A percentile compares a stretch with the other conserved stretches of the same genome.
These are phyloP conservation scores for Aphodius sticticus DNA, from an alignment of 2,888 invertebrate species.

Conservation along the genomic window DNA sequence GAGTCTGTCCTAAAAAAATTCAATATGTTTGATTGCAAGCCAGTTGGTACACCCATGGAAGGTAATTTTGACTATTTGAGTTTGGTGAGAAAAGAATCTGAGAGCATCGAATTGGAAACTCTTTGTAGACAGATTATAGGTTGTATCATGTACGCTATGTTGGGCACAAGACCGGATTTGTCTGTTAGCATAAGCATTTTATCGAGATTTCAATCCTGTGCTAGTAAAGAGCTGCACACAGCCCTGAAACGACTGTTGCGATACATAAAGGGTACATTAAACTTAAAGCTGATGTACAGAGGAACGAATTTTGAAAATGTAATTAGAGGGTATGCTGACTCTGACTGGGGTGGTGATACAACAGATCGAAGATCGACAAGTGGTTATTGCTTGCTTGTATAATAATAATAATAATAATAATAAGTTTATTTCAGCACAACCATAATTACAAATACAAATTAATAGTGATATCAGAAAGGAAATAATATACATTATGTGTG, in stretches of 20 bases:
- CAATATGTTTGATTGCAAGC: conserved; percentile 6
- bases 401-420: too few relatives aligned
- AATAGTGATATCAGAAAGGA: too few relatives aligned
- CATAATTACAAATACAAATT: too few relatives aligned
- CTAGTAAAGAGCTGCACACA: conserved; percentile 13
- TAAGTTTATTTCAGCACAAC: too few relatives aligned
- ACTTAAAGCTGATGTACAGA: neutral
- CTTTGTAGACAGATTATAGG: conserved; percentile 27
- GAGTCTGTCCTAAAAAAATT: conserved; percentile 6
- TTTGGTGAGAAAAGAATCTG: neutral
- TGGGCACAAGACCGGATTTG: conserved; percentile 29
- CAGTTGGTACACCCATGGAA: conserved; percentile 11
- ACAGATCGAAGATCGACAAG: conserved; percentile 19
- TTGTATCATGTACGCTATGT: conserved; percentile 29
- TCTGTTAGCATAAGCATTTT: conserved; percentile 27
- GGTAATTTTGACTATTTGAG: neutral
- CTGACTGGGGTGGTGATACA: conserved; percentile 27
- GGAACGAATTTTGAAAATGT: too few relatives aligned
- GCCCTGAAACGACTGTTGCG: conserved; percentile 8
- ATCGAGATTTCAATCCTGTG: conserved; percentile 28
- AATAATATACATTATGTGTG: too few relatives aligned
- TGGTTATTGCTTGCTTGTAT: too few relatives aligned
- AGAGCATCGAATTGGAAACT: conserved; percentile 26
- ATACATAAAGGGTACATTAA: too few relatives aligned
- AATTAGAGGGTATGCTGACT: conserved; percentile 5